phyloP scores from a whole-genome alignment of 1,140 invertebrate species.

The Drosophila sechellia region DNA sequence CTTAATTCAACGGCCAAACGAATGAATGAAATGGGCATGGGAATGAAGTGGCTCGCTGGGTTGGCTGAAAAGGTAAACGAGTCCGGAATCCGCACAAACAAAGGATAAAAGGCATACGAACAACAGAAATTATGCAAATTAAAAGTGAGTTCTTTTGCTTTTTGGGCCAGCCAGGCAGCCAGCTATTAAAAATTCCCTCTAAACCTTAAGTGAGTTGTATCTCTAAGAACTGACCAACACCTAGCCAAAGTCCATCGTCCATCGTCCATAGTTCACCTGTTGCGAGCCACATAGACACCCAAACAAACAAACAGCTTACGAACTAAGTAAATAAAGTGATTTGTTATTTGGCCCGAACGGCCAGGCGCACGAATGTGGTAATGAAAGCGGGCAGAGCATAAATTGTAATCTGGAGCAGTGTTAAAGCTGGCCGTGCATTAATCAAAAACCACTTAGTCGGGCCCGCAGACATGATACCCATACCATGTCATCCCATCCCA shows the following conservation, averaged over 20 bases:
- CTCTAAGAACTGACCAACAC: conserved; percentile 22
- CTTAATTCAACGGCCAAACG: conserved; percentile 64
- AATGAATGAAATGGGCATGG: conserved; percentile 60
- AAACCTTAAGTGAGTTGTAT: conserved; percentile 48
- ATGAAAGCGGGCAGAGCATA: conserved; percentile 68
- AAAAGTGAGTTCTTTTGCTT: conserved; percentile 55
- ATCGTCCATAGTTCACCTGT: conserved; percentile 32
- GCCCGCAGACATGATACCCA: conserved; percentile 25
- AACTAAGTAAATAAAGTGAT: conserved; percentile 78
- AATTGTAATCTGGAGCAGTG: conserved; percentile 73
- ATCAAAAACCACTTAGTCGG: conserved; percentile 75
- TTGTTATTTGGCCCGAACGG: conserved; percentile 60
- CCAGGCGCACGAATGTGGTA: conserved; percentile 67
- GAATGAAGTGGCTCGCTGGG: conserved; percentile 33
- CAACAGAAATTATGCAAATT: conserved; percentile 74
- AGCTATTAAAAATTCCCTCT: conserved; percentile 44
- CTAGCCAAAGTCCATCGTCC: background rate
- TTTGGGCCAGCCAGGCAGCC: background rate
- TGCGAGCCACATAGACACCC: conserved; percentile 16
- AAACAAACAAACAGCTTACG: conserved; percentile 21
- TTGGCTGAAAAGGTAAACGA: conserved; percentile 35
- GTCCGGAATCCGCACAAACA: conserved; percentile 38
- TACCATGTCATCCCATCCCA: conserved; percentile 18
- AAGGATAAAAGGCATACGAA: conserved; percentile 39
- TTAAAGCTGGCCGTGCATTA: conserved; percentile 67